Percentiles rank a stretch among this genome's conserved stretches.
These are phyloP conservation scores for Acrocera orbiculus DNA, from an alignment of 2,888 invertebrate genomes.

Conservation along the genomic window DNA sequence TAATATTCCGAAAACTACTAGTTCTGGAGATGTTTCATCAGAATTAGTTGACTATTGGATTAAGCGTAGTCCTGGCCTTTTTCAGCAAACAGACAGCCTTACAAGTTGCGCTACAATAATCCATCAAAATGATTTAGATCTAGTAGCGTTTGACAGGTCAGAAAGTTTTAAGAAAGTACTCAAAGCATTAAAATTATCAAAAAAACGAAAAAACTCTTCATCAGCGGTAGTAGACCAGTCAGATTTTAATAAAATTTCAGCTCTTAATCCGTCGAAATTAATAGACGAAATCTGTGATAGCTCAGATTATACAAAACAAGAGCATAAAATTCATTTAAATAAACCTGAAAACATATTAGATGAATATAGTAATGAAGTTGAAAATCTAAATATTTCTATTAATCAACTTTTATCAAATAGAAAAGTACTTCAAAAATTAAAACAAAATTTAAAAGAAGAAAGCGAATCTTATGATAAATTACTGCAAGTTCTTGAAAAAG, in stretches of 20 bases:
- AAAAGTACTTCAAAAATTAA: slow-evolving; percentile 12
- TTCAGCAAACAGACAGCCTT: slow-evolving; percentile 15
- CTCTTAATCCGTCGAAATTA: background rate
- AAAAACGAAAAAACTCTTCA: too few relatives aligned
- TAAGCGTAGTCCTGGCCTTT: slow-evolving; percentile 15
- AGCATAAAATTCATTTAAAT: background rate
- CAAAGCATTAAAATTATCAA: too few relatives aligned
- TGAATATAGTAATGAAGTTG: slow-evolving; percentile 15
- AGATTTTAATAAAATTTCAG: background rate
- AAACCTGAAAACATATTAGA: slow-evolving; percentile 6
- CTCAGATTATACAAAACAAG: background rate
- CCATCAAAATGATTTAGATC: slow-evolving; percentile 16
- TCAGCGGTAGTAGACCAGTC: background rate
- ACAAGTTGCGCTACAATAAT: slow-evolving; percentile 15
- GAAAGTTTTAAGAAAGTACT: too few relatives aligned
- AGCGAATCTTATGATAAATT: slow-evolving; percentile 27
- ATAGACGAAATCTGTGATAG: background rate
- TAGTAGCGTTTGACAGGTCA: too few relatives aligned
- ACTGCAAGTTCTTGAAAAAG: slow-evolving; percentile 28
- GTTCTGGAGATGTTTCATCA: slow-evolving; percentile 6
- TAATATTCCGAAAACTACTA: slow-evolving; percentile 18
- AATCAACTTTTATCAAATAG: slow-evolving; percentile 23
- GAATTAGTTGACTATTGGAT: slow-evolving; percentile 16
- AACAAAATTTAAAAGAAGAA: slow-evolving; percentile 17
- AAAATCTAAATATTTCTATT: slow-evolving; percentile 26